phyloP scores from a whole-genome alignment of 35 echinoderm and acorn worm species.

The Chiridota heheva region DNA sequence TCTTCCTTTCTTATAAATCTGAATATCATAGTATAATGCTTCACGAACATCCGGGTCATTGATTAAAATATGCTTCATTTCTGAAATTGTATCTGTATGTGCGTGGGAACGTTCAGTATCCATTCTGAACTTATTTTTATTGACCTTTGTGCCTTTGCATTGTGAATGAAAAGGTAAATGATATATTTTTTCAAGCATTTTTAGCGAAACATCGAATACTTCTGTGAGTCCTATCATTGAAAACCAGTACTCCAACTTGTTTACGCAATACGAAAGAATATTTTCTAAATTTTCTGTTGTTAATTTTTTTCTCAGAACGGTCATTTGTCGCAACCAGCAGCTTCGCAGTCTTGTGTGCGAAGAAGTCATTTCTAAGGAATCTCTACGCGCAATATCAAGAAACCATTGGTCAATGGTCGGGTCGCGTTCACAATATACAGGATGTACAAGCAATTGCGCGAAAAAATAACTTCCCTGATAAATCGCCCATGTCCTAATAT shows the following conservation, averaged over 20 bases:
- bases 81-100: not conserved
- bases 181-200: conserved; percentile 64
- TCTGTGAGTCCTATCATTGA: conserved; percentile 72
- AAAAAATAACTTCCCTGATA: conserved; percentile 97
- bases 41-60: conserved; percentile 35
- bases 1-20: conserved; percentile 54
- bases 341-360: too few species aligned
- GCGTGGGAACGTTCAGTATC: not conserved
- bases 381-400: not conserved
- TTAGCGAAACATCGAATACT: conserved; percentile 71
- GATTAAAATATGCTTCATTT: conserved; percentile 29
- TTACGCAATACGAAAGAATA: conserved; percentile 44
- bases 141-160: conserved; percentile 56
- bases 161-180: conserved; percentile 55
- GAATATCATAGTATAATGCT: conserved; percentile 45
- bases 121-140: conserved; percentile 43
- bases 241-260: conserved; percentile 92
- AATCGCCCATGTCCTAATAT: conserved; percentile 74
- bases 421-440: conserved; percentile 53
- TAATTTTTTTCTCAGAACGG: conserved; percentile 79
- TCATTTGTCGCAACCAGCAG: conserved; percentile 25
- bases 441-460: conserved; percentile 73
- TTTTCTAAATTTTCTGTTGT: conserved; percentile 39
- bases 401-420: conserved; percentile 31
- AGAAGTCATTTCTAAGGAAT: not conserved